Evolutionary conservation across 2,113 vertebrate genomes (phyloP).

Genomic region (Sylvia atricapilla): DNA sequence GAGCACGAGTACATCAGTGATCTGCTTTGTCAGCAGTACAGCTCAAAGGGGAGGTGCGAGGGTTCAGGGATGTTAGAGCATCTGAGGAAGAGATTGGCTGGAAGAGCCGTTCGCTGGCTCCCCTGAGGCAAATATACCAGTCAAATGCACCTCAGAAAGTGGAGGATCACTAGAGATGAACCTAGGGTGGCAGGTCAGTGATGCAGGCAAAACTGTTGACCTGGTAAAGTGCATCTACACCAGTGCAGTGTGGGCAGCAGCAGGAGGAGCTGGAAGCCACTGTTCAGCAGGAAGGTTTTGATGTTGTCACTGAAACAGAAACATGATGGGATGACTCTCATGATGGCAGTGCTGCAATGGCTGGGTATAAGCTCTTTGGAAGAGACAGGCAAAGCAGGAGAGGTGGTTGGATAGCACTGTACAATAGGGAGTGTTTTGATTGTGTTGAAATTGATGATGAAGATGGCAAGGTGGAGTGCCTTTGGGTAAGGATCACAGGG

Average conservation of each 20-base stretch:
- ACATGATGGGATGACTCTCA: not conserved
- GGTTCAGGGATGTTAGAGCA: not conserved
- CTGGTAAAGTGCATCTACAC: rapidly evolving
- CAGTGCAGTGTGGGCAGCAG: not conserved
- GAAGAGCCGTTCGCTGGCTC: not conserved
- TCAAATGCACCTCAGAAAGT: not conserved
- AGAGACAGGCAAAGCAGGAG: not conserved
- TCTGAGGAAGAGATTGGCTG: not conserved
- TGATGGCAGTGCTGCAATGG: not conserved
- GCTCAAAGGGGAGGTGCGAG: not conserved
- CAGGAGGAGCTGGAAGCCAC: not conserved
- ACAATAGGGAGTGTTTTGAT: not conserved
- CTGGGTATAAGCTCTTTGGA: not conserved
- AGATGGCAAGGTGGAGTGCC: not conserved
- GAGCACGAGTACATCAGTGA: rapidly evolving
- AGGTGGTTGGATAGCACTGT: not conserved
- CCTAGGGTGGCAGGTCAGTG: not conserved
- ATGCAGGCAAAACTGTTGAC: not conserved
- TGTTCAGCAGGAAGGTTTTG: not conserved
- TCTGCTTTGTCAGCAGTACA: not conserved
- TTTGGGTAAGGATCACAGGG: not conserved
- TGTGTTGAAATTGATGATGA: not conserved
- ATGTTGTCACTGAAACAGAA: not conserved
- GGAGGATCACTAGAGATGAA: not conserved
- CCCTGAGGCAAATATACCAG: not conserved